Conservation (phyloP, 2,888 invertebrate species). For the Drosophila pseudotakahashii region DNA sequence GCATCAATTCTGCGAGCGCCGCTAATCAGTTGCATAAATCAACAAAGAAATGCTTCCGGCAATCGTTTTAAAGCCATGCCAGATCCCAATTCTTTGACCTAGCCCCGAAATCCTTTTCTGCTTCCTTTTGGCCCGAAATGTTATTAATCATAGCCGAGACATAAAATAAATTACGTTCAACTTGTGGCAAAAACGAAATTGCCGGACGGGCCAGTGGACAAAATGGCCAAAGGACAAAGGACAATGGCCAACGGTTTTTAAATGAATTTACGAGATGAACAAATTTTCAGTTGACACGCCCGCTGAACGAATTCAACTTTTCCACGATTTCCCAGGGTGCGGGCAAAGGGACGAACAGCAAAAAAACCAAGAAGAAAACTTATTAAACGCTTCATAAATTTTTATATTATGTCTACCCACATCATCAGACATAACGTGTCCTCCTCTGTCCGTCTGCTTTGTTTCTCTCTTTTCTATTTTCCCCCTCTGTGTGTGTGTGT, state of each 20-base stretch:
- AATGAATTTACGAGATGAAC: slow-evolving; percentile 78
- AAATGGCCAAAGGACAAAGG: slow-evolving; percentile 9
- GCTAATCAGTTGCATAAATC: slow-evolving; percentile 80
- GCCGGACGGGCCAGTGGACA: slow-evolving; percentile 40
- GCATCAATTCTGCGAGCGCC: slow-evolving; percentile 63
- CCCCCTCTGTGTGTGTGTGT: slow-evolving; percentile 42
- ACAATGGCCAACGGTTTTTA: slow-evolving; percentile 53
- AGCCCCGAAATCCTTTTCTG: slow-evolving; percentile 37
- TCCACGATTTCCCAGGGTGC: slow-evolving; percentile 36
- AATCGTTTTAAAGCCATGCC: slow-evolving; percentile 51
- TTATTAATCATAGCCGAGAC: slow-evolving; percentile 76
- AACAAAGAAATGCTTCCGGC: slow-evolving; percentile 55
- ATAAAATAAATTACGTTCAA: slow-evolving; percentile 78
- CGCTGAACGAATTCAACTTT: slow-evolving; percentile 53
- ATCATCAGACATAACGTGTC: slow-evolving; percentile 79
- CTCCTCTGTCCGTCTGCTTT: slow-evolving; percentile 47
- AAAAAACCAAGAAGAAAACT: slow-evolving; percentile 69
- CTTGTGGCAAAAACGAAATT: slow-evolving; percentile 61
- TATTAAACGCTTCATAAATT: slow-evolving; percentile 83
- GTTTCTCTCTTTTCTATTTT: slow-evolving; percentile 15
- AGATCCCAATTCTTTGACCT: slow-evolving; percentile 59
- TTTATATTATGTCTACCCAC: slow-evolving; percentile 81
- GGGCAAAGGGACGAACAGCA: slow-evolving; percentile 12
- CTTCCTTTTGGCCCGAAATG: slow-evolving; percentile 43
- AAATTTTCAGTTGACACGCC: slow-evolving; percentile 74